phyloP scores from a whole-genome alignment of 2,113 vertebrate species.

The Antennarius striatus region DNA sequence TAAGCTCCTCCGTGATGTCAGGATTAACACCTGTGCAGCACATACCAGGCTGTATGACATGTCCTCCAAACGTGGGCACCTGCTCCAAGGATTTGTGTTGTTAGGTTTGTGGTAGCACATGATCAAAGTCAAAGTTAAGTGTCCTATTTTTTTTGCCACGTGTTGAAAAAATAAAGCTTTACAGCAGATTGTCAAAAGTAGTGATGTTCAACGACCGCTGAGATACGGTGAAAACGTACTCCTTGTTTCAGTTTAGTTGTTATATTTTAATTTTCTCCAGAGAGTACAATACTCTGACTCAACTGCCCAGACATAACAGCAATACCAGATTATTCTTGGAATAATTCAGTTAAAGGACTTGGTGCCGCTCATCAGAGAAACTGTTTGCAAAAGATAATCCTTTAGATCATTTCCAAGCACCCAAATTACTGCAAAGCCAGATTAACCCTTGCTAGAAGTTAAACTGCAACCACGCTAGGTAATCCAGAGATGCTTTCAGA shows the following conservation, averaged over 20 bases:
- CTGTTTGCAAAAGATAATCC: constrained; percentile 67
- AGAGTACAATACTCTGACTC: not conserved
- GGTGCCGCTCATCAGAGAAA: constrained; percentile 55
- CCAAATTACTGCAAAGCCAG: constrained; percentile 52
- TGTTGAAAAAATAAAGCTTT: constrained; percentile 11
- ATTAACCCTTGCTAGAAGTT: constrained; percentile 56
- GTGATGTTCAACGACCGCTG: constrained; percentile 9
- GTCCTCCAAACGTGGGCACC: constrained; percentile 45
- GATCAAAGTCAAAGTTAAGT: constrained; percentile 13
- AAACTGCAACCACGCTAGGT: constrained; percentile 30
- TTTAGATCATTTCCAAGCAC: constrained; percentile 64
- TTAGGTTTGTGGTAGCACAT: constrained; percentile 5
- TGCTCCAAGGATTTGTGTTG: constrained; percentile 24
- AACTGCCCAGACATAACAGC: constrained; percentile 32
- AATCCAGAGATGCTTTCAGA: constrained; percentile 3
- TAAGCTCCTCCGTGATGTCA: constrained; percentile 57
- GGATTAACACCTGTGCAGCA: constrained; percentile 73
- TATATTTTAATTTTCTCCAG: constrained; percentile 8
- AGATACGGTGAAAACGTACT: constrained; percentile 7
- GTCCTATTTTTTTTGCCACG: not conserved
- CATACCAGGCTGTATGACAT: constrained; percentile 35
- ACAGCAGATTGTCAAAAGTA: constrained; percentile 10
- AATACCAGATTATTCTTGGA: constrained; percentile 42
- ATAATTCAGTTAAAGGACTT: constrained; percentile 41
- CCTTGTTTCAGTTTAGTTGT: constrained; percentile 7